A percentile compares a stretch with the other conserved stretches of the same genome.
Conservation (phyloP, 2,113 vertebrate species). For the Perccottus glenii region DNA sequence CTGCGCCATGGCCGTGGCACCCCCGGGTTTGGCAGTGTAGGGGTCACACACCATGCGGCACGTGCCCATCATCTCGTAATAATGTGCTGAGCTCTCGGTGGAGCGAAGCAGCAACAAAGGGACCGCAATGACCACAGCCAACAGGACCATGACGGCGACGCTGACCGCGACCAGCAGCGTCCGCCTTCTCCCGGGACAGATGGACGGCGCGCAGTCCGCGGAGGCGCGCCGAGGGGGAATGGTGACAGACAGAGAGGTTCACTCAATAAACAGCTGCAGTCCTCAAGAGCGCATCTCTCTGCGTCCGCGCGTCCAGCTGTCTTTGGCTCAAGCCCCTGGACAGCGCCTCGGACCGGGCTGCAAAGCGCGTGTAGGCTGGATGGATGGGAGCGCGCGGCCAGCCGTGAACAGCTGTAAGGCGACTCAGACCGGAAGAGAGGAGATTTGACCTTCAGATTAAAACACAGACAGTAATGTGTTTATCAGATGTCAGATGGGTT, state of each 20-base stretch:
- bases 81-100: slow-evolving; percentile 80
- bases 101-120: slow-evolving; percentile 78
- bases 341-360: slow-evolving; percentile 32
- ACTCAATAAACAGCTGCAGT: slow-evolving; percentile 1
- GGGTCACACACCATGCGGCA: slow-evolving; percentile 92
- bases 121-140: slow-evolving; percentile 81
- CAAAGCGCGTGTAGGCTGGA: slow-evolving; percentile 37
- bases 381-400: slow-evolving; percentile 39
- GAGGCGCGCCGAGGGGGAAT: slow-evolving; percentile 79
- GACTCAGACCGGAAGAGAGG: slow-evolving; percentile 37
- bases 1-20: slow-evolving; percentile 83
- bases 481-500: not conserved
- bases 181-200: slow-evolving; percentile 79
- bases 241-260: slow-evolving; percentile 57
- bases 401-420: slow-evolving; percentile 35
- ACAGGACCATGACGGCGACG: slow-evolving; percentile 81
- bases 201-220: slow-evolving; percentile 76
- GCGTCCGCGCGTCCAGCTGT: slow-evolving; percentile 8
- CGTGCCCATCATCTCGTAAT: slow-evolving; percentile 93
- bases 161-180: slow-evolving; percentile 75
- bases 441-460: slow-evolving; percentile 45
- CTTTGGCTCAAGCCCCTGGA: slow-evolving; percentile 26
- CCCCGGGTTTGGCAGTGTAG: slow-evolving; percentile 75
- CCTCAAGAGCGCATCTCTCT: slow-evolving; percentile 22
- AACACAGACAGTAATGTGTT: slow-evolving; percentile 11